Evolutionary conservation across 1,140 invertebrate genomes (phyloP).

Genomic region (Drosophila ambigua): DNA sequence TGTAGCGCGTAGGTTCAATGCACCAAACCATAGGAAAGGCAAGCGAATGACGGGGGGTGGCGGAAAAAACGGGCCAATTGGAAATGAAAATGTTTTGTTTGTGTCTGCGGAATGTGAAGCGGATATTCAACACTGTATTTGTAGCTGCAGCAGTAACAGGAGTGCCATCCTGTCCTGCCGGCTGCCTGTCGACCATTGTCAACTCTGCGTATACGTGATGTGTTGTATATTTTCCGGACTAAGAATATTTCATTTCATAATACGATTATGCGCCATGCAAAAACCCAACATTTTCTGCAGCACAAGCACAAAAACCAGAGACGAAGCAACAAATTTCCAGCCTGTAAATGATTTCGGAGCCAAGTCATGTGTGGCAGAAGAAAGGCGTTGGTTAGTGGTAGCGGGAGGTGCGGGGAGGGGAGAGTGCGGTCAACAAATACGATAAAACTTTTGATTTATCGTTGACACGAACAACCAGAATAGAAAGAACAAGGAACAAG

Average conservation of each 20-base stretch:
- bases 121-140: slow-evolving; percentile 65
- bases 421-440: slow-evolving; percentile 51
- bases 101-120: slow-evolving; percentile 51
- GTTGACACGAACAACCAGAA: slow-evolving; percentile 71
- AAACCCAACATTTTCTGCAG: slow-evolving; percentile 34
- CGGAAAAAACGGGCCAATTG: slow-evolving; percentile 29
- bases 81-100: slow-evolving; percentile 44
- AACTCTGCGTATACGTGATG: slow-evolving; percentile 39
- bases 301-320: slow-evolving; percentile 41
- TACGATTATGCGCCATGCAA: slow-evolving; percentile 38
- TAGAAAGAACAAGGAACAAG: slow-evolving; percentile 18
- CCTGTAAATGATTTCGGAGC: slow-evolving; percentile 48
- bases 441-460: slow-evolving; percentile 82
- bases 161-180: slow-evolving; percentile 27
- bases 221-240: slow-evolving; percentile 7
- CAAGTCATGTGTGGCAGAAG: slow-evolving; percentile 31
- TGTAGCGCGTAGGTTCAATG: slow-evolving; percentile 9
- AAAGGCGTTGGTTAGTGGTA: background rate
- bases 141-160: slow-evolving; percentile 33
- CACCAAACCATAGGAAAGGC: background rate
- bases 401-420: background rate
- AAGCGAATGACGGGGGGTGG: no score
- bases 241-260: slow-evolving; percentile 29
- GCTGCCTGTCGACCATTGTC: slow-evolving; percentile 19
- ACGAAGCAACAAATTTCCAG: slow-evolving; percentile 47